Evolutionary conservation across 2,888 invertebrate species (phyloP).

Genomic region (Nemapogon koenigi): DNA sequence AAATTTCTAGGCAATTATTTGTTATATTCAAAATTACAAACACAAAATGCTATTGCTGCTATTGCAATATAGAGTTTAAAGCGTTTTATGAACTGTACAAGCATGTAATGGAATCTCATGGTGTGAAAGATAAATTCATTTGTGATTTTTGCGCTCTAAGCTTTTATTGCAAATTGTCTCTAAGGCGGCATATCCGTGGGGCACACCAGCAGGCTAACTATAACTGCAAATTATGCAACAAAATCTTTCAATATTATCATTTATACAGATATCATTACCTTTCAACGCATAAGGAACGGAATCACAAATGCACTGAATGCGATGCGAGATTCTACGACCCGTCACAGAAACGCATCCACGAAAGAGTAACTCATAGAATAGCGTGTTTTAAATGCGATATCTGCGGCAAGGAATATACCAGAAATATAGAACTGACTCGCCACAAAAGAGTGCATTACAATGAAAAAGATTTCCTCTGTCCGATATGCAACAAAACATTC

Average conservation of each 20-base stretch:
- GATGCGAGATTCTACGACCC: not conserved
- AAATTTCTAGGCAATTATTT: constrained; percentile 6
- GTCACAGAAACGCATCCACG: not conserved
- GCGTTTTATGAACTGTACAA: constrained; percentile 40
- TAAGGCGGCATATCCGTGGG: constrained; percentile 1
- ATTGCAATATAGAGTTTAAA: constrained; percentile 24
- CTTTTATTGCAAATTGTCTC: constrained; percentile 11
- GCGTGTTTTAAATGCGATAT: constrained; percentile 2
- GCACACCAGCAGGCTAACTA: constrained; percentile 1
- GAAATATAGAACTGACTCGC: not conserved
- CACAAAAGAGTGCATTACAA: constrained; percentile 18
- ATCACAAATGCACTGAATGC: constrained; percentile 2
- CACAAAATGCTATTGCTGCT: not conserved
- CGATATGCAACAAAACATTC: constrained; percentile 17
- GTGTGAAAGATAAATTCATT: constrained; percentile 14
- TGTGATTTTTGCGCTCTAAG: constrained; percentile 14
- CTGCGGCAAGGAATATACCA: constrained; percentile 3
- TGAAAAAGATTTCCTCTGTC: constrained; percentile 21
- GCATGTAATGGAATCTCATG: constrained; percentile 37
- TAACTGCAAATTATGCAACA: constrained; percentile 3
- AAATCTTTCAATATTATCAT: constrained; percentile 1
- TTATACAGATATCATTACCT: constrained; percentile 1
- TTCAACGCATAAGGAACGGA: constrained; percentile 4
- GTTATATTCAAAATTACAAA: constrained; percentile 1
- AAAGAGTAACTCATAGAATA: constrained; percentile 1